Evolutionary conservation across 30 jellyfish, hydroid and myxozoan species (phyloP).

Genomic region (Nemopilema nomurai): DNA sequence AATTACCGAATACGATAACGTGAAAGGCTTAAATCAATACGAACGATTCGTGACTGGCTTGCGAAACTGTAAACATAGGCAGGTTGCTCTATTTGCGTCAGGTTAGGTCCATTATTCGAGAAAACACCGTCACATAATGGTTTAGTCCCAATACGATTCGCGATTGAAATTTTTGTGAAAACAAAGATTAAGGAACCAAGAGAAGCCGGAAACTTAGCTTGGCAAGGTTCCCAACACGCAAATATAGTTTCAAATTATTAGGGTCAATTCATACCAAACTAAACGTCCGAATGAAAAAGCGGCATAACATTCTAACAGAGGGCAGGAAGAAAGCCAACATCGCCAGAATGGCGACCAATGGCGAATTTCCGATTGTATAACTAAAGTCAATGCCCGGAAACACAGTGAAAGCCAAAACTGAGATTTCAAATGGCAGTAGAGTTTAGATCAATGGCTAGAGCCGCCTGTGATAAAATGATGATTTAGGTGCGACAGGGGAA

Average conservation of each 20-base stretch:
- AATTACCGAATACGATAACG: conserved; percentile 6
- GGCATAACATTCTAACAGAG: neutral
- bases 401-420: neutral
- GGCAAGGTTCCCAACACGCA: conserved; percentile 75
- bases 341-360: neutral
- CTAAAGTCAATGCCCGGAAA: neutral
- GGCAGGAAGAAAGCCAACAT: neutral
- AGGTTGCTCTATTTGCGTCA: conserved; percentile 3
- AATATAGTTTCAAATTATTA: neutral
- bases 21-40: conserved; percentile 25
- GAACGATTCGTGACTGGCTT: conserved; percentile 41
- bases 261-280: neutral
- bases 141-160: neutral
- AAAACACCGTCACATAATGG: neutral
- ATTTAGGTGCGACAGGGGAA: neutral
- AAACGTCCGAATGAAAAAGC: neutral
- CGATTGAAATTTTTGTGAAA: neutral
- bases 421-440: neutral
- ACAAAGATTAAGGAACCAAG: conserved; percentile 9
- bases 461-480: neutral
- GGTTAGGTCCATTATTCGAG: neutral
- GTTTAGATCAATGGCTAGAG: neutral
- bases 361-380: neutral
- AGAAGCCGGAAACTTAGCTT: conserved; percentile 65
- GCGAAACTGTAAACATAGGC: neutral